These are phyloP conservation scores for Pimpla rufipes DNA, from an alignment of 2,888 invertebrate species.

Conservation along the genomic window DNA sequence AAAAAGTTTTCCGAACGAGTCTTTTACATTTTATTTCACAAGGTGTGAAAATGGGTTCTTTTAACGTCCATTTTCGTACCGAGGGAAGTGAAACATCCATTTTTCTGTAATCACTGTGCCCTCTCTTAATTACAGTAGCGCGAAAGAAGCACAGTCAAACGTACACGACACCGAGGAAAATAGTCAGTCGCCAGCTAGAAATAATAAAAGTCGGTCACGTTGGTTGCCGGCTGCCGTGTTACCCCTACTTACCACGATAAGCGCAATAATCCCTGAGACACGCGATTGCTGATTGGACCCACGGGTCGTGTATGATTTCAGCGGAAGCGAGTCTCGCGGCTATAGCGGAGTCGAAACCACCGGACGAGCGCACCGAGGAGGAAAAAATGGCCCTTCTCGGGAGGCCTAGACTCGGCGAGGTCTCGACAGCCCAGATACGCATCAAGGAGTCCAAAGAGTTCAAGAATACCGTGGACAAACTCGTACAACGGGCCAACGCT, in stretches of 20 bases:
- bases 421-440: conserved; percentile 93
- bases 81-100: no score
- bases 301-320: conserved; percentile 63
- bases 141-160: no score
- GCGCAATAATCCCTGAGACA: not conserved
- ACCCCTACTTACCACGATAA: not conserved
- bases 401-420: conserved; percentile 95
- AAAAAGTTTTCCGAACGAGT: no score
- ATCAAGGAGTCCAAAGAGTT: conserved; percentile 99
- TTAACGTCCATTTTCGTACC: no score
- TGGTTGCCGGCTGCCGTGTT: not conserved
- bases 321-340: conserved; percentile 88
- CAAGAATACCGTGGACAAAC: conserved; percentile 99
- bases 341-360: conserved; percentile 88
- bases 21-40: no score
- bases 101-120: no score
- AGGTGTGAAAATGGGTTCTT: no score
- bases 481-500: conserved; percentile 98
- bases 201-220: not conserved
- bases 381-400: conserved; percentile 96
- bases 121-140: no score
- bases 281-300: not conserved
- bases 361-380: conserved; percentile 91
- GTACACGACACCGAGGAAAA: not conserved
- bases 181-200: not conserved